These are phyloP conservation scores for Asbolus verrucosus DNA, from an alignment of 1,140 invertebrate species.

Conservation along the genomic window DNA sequence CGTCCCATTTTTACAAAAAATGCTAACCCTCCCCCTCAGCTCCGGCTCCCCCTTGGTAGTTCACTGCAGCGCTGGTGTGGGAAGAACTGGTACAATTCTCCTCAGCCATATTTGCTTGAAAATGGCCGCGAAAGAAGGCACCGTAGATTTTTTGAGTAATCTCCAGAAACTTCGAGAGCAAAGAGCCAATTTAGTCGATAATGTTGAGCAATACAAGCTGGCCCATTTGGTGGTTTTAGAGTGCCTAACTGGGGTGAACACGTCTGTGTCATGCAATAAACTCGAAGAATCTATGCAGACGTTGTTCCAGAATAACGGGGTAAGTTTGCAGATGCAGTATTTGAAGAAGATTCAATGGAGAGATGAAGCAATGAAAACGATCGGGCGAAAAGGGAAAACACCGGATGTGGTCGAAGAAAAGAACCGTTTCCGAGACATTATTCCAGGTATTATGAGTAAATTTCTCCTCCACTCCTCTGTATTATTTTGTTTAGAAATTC, in stretches of 20 bases:
- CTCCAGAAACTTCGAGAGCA: slow-evolving; percentile 84
- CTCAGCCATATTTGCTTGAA: slow-evolving; percentile 83
- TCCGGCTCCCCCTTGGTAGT: slow-evolving; percentile 7
- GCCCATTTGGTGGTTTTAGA: slow-evolving; percentile 55
- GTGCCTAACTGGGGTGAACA: slow-evolving; percentile 46
- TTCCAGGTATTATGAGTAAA: slow-evolving; percentile 48
- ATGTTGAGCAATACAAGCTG: slow-evolving; percentile 56
- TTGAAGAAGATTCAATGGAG: slow-evolving; percentile 50
- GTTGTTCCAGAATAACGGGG: not conserved
- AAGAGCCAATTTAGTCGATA: slow-evolving; percentile 83
- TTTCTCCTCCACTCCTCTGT: not conserved
- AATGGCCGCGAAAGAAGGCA: slow-evolving; percentile 70
- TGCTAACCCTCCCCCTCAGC: not conserved
- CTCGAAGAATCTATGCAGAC: slow-evolving; percentile 35
- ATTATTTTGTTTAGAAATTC: not conserved
- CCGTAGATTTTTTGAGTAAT: slow-evolving; percentile 85
- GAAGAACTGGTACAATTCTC: slow-evolving; percentile 85
- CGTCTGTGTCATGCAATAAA: slow-evolving; percentile 47
- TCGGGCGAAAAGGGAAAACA: not conserved
- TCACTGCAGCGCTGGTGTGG: slow-evolving; percentile 78
- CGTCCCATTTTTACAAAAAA: slow-evolving; percentile 67
- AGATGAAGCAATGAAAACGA: slow-evolving; percentile 20
- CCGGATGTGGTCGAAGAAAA: slow-evolving; percentile 30
- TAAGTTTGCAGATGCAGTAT: slow-evolving; percentile 50
- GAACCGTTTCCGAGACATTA: slow-evolving; percentile 48